Percentiles rank a stretch among this genome's conserved stretches.
These are phyloP conservation scores for Zoanthus solanderi DNA, from an alignment of 92 coral and sea anemone genomes.

Conservation along the genomic window DNA sequence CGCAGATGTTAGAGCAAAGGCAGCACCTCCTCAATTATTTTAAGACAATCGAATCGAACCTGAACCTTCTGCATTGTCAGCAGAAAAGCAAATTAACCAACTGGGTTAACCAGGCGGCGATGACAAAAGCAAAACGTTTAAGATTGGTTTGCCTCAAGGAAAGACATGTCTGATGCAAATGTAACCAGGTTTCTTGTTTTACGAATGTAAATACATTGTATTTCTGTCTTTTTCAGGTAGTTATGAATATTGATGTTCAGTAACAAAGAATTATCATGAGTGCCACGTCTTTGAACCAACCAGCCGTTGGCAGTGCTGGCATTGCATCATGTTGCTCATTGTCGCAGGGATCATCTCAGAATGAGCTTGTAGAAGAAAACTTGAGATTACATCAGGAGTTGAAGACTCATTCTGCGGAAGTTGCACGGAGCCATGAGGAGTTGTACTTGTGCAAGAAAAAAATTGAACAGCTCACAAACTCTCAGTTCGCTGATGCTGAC, in stretches of 20 bases:
- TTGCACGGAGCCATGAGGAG: slow-evolving; percentile 47
- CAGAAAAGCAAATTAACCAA: too few relatives aligned
- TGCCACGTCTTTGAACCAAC: slow-evolving; percentile 4
- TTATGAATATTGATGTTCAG: neutral
- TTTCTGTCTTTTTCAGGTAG: neutral
- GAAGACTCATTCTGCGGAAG: slow-evolving; percentile 31
- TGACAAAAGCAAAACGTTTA: too few relatives aligned
- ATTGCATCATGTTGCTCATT: neutral
- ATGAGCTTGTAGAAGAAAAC: slow-evolving; percentile 46
- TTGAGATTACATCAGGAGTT: slow-evolving; percentile 31
- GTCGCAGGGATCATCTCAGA: slow-evolving; percentile 28
- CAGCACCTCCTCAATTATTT: too few relatives aligned
- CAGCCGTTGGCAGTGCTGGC: neutral
- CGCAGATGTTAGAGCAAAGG: too few relatives aligned
- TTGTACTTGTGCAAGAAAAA: slow-evolving; percentile 42
- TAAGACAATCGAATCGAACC: too few relatives aligned
- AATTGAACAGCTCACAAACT: slow-evolving; percentile 41
- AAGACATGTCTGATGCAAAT: too few relatives aligned
- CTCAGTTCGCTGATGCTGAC: slow-evolving; percentile 54
- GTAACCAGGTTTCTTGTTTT: too few relatives aligned
- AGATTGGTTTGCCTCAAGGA: too few relatives aligned
- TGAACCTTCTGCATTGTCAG: too few relatives aligned
- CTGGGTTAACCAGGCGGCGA: too few relatives aligned
- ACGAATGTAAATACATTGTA: neutral
- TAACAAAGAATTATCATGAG: slow-evolving; percentile 11